Percentiles rank a stretch among this genome's conserved stretches.
Conservation (phyloP, 1,140 invertebrate species). For the Solenopsis fugax region DNA sequence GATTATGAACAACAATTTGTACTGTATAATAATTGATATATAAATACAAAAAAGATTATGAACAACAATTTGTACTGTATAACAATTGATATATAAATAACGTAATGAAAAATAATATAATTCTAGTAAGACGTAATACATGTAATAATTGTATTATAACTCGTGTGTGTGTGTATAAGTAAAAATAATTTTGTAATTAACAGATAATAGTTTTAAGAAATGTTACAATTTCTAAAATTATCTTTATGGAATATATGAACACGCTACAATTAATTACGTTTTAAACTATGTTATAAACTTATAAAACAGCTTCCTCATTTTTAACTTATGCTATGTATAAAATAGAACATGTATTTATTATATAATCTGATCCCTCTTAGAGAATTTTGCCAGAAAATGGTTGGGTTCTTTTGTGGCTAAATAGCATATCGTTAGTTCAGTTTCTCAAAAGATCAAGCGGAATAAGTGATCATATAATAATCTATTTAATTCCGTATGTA, state of each 20-base stretch:
- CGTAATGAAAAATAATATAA: not conserved
- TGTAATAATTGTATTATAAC: not conserved
- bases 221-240: not conserved
- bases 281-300: not conserved
- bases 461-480: slow-evolving; percentile 5
- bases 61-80: not conserved
- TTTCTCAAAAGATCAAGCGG: slow-evolving; percentile 4
- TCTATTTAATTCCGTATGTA: slow-evolving; percentile 4
- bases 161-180: not conserved
- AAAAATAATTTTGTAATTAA: not conserved
- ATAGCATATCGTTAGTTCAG: not conserved
- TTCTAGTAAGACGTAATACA: not conserved
- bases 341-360: slow-evolving; percentile 9
- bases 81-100: not conserved
- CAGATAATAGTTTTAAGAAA: slow-evolving; percentile 8
- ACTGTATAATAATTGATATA: not conserved
- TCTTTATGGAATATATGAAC: not conserved
- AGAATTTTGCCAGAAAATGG: not conserved
- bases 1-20: not conserved
- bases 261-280: not conserved
- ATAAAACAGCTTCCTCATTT: not conserved
- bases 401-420: not conserved
- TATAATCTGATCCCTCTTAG: not conserved
- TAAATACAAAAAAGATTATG: not conserved
- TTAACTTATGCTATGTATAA: not conserved